phyloP scores from a whole-genome alignment of 2,113 vertebrate genomes.

The Chloroceryle aenea region DNA sequence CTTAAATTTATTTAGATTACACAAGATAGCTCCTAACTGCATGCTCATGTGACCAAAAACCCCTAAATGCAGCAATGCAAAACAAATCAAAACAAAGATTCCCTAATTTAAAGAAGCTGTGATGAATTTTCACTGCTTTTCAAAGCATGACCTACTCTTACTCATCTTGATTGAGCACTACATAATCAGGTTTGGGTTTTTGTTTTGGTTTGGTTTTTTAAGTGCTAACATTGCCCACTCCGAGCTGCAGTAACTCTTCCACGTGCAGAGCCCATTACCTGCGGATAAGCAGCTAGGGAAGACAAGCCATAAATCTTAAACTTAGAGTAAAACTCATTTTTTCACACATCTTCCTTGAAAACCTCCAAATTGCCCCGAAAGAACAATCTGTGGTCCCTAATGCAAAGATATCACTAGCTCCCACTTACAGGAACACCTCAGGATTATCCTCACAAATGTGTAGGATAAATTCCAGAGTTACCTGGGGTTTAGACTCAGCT shows the following conservation, averaged over 20 bases:
- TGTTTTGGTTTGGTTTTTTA: neutral
- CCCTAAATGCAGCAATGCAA: neutral
- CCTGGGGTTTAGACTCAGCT: neutral
- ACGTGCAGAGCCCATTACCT: neutral
- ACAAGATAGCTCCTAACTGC: slow-evolving; percentile 9
- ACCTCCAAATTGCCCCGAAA: neutral
- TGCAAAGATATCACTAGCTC: fast-evolving
- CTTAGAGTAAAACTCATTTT: slow-evolving; percentile 5
- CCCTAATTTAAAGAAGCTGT: slow-evolving; percentile 46
- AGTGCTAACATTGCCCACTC: neutral
- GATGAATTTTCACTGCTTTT: neutral
- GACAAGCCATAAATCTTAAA: neutral
- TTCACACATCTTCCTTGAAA: neutral
- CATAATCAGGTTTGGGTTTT: slow-evolving; percentile 3
- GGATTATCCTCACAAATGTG: neutral
- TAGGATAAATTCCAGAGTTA: neutral
- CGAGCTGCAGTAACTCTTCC: neutral
- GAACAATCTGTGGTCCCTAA: fast-evolving
- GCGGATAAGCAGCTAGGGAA: neutral
- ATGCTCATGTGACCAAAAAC: neutral
- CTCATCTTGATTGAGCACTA: neutral
- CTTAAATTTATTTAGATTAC: slow-evolving; percentile 23
- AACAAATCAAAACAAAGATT: neutral
- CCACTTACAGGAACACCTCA: fast-evolving
- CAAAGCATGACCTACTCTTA: neutral